Conservation (phyloP, 2,797 vertebrate genomes). For the Darevskia mixta region DNA sequence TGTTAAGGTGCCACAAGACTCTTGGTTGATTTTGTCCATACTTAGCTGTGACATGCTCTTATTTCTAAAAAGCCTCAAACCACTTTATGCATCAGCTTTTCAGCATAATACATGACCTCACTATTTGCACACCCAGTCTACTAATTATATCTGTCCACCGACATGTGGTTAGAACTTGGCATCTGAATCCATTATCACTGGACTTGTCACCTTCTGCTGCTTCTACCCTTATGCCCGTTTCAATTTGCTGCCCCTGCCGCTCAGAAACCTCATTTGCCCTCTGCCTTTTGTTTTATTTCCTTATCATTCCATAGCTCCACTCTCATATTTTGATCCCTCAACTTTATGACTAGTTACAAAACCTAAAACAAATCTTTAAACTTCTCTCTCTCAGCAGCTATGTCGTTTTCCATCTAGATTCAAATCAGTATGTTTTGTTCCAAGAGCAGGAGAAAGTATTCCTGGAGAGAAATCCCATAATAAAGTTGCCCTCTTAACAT, state of each 20-base stretch:
- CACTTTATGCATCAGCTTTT: neutral
- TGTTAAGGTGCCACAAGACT: neutral
- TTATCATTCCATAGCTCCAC: neutral
- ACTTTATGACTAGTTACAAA: constrained; percentile 43
- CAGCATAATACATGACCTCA: neutral
- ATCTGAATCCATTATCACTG: neutral
- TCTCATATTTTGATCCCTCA: constrained; percentile 35
- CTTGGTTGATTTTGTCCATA: neutral
- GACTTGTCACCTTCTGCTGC: neutral
- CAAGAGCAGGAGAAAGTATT: neutral
- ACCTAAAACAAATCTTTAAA: constrained; percentile 32
- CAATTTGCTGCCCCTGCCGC: neutral
- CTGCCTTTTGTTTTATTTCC: constrained; percentile 41
- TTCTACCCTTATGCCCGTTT: neutral
- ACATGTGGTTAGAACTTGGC: neutral
- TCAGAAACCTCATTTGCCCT: constrained; percentile 15
- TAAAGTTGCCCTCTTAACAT: constrained; percentile 2
- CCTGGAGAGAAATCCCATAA: constrained; percentile 11
- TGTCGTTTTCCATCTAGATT: rapidly evolving
- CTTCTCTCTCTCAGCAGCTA: constrained; percentile 3
- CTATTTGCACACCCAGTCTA: neutral
- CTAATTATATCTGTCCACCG: neutral
- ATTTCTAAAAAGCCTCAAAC: constrained; percentile 1
- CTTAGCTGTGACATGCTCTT: neutral
- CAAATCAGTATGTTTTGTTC: neutral